Percentiles rank a stretch among this genome's conserved stretches.
Evolutionary conservation across 2,888 invertebrate species (phyloP).

Genomic region (Cosmorhoe ocellata): DNA sequence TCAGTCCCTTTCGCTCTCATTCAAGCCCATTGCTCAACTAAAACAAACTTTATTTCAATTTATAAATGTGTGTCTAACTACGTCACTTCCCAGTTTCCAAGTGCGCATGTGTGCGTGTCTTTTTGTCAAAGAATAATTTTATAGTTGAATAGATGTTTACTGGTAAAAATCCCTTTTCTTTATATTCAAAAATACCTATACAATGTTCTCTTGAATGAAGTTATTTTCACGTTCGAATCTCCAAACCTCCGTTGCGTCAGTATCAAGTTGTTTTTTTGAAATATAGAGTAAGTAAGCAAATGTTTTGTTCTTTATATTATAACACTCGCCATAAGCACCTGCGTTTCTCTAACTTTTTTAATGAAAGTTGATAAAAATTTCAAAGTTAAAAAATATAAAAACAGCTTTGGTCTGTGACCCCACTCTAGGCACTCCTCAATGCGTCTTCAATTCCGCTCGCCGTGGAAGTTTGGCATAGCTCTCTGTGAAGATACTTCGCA

Average conservation of each 20-base stretch:
- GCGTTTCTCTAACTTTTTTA: too few species aligned
- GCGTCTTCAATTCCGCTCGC: constrained; percentile 4
- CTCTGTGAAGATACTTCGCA: constrained; percentile 24
- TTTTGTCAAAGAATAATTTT: constrained; percentile 47
- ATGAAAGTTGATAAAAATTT: too few species aligned
- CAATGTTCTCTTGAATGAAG: too few species aligned
- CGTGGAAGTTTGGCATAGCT: constrained; percentile 19
- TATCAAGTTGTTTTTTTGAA: too few species aligned
- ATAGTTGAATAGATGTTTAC: constrained; percentile 2
- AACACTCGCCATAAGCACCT: too few species aligned
- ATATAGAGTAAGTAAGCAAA: too few species aligned
- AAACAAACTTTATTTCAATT: constrained; percentile 81
- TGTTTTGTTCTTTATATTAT: too few species aligned
- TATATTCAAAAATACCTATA: too few species aligned
- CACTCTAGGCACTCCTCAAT: neutral
- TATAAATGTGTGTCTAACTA: constrained; percentile 62
- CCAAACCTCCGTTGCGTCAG: too few species aligned
- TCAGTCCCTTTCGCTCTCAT: constrained; percentile 73
- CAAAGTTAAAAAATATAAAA: too few species aligned
- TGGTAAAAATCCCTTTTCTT: neutral
- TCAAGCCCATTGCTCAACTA: constrained; percentile 78
- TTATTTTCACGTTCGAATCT: too few species aligned
- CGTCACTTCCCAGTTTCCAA: constrained; percentile 46
- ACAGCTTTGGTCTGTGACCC: too few species aligned
- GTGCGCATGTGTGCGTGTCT: constrained; percentile 70